Conservation (phyloP, 30 jellyfish, hydroid and myxozoan genomes). For the Turritopsis dohrnii region DNA sequence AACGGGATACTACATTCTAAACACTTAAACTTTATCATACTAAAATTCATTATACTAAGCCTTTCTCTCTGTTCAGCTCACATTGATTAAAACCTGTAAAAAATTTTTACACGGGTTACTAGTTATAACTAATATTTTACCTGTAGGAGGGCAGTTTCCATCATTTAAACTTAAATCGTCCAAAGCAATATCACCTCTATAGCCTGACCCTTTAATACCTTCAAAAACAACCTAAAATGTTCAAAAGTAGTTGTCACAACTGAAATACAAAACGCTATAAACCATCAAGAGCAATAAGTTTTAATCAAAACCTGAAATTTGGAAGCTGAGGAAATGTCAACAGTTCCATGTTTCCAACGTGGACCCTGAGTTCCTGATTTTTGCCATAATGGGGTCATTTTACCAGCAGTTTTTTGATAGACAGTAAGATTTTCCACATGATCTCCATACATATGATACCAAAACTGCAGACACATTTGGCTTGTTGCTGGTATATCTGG, state of each 20-base stretch:
- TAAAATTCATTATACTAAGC: too few relatives aligned
- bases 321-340: slow-evolving; percentile 58
- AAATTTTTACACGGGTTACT: too few relatives aligned
- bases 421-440: slow-evolving; percentile 87
- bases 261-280: neutral
- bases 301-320: slow-evolving; percentile 64
- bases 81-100: too few relatives aligned
- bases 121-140: slow-evolving; percentile 13
- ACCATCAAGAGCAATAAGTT: neutral
- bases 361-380: slow-evolving; percentile 87
- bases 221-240: slow-evolving; percentile 51
- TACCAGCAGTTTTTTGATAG: slow-evolving; percentile 48
- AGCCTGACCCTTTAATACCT: slow-evolving; percentile 67
- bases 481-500: slow-evolving; percentile 65
- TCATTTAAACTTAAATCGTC: slow-evolving; percentile 62
- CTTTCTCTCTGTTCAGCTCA: too few relatives aligned
- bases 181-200: slow-evolving; percentile 86
- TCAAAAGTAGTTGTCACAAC: neutral
- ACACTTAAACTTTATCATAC: too few relatives aligned
- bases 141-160: slow-evolving; percentile 92
- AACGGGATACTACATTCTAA: too few relatives aligned
- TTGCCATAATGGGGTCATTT: slow-evolving; percentile 72
- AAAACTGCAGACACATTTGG: slow-evolving; percentile 70
- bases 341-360: slow-evolving; percentile 88
- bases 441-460: slow-evolving; percentile 99